Conservation (phyloP, 2,113 vertebrate genomes). For the Setophaga coronata region DNA sequence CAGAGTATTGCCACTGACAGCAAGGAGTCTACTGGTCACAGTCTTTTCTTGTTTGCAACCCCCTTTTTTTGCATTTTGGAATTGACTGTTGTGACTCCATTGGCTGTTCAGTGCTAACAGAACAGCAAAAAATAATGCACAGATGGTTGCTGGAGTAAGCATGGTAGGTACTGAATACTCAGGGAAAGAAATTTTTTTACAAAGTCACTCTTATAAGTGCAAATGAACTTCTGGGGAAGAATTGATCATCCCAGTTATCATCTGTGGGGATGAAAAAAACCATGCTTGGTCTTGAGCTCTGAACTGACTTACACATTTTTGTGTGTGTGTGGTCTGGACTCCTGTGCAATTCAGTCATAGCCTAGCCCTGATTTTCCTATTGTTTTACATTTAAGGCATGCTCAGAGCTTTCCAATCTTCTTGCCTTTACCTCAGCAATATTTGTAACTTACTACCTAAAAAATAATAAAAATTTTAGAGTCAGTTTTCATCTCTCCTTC, state of each 20-base stretch:
- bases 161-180: background rate
- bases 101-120: background rate
- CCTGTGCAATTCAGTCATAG: background rate
- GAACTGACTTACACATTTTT: background rate
- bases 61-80: background rate
- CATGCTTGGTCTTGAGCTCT: background rate
- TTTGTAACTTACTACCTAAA: constrained; percentile 42
- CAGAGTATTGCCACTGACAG: background rate
- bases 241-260: background rate
- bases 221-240: background rate
- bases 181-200: background rate
- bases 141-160: background rate
- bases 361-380: constrained; percentile 33
- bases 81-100: background rate
- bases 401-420: constrained; percentile 11
- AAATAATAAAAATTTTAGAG: constrained; percentile 29
- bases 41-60: background rate
- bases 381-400: constrained; percentile 42
- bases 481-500: constrained; percentile 25
- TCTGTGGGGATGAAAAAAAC: background rate
- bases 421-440: constrained; percentile 1
- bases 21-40: background rate
- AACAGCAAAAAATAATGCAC: background rate
- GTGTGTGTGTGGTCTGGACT: constrained; percentile 53
- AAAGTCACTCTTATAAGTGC: background rate